Conservation (phyloP, 2,888 invertebrate species). For the Cerastis rubricosa region DNA sequence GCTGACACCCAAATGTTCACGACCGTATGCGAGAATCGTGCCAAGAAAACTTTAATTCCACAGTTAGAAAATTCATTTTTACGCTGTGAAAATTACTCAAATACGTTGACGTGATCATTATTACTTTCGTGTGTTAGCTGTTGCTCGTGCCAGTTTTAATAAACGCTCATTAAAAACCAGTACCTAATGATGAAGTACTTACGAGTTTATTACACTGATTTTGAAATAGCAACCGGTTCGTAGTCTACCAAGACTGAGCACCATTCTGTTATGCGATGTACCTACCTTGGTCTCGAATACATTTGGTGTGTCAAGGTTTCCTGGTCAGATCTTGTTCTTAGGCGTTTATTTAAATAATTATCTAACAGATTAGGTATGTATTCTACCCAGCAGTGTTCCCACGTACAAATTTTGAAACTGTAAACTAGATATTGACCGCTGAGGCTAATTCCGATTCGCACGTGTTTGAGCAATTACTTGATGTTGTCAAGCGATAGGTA, state of each 20-base stretch:
- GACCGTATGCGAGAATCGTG: constrained; percentile 24
- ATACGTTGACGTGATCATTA: constrained; percentile 1
- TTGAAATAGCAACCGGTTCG: constrained; percentile 33
- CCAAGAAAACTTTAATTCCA: constrained; percentile 16
- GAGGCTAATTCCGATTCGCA: not conserved
- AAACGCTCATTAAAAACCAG: constrained; percentile 12
- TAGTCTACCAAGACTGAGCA: constrained; percentile 1
- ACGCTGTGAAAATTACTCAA: constrained; percentile 4
- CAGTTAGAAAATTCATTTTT: constrained; percentile 21
- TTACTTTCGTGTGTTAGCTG: constrained; percentile 1
- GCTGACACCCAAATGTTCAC: constrained; percentile 19
- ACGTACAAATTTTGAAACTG: not conserved
- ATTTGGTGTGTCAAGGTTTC: constrained; percentile 49
- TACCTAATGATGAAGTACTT: constrained; percentile 11
- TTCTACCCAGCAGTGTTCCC: not conserved
- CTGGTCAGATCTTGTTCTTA: constrained; percentile 19
- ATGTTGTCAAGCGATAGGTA: not conserved
- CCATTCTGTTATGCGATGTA: constrained; percentile 30
- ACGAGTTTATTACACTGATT: constrained; percentile 17
- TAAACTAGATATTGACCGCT: not conserved
- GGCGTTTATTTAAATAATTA: constrained; percentile 9
- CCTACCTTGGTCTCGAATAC: constrained; percentile 7
- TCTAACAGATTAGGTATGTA: not conserved
- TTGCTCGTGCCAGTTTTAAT: constrained; percentile 9
- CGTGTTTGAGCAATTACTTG: not conserved